phyloP scores from a whole-genome alignment of 2,113 vertebrate species.

The Anolis carolinensis region DNA sequence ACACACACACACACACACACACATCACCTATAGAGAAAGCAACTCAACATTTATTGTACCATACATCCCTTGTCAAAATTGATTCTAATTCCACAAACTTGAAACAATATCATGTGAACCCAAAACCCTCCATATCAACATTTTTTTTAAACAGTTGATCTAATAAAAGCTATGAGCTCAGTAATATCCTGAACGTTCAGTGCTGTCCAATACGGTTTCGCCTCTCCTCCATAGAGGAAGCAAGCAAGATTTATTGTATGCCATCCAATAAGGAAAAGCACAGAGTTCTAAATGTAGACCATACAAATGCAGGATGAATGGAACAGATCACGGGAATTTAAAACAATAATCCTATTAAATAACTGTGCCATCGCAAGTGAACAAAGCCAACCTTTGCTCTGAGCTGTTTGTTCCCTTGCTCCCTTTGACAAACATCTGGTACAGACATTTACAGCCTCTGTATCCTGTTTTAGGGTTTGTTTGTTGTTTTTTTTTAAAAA shows the following conservation, averaged over 20 bases:
- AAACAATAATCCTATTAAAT: background rate
- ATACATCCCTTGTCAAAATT: too few relatives aligned
- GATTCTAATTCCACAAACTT: background rate
- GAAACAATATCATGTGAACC: background rate
- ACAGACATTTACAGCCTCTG: background rate
- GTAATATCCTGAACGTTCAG: background rate
- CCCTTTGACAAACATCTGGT: background rate
- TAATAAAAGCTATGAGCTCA: background rate
- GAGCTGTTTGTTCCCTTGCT: background rate
- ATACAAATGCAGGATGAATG: background rate
- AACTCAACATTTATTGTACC: too few relatives aligned
- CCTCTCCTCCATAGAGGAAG: background rate
- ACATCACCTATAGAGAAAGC: too few relatives aligned
- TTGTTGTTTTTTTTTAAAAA: too few relatives aligned
- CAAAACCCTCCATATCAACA: background rate
- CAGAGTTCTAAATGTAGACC: constrained; percentile 5
- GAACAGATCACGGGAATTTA: background rate
- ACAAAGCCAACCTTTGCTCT: background rate
- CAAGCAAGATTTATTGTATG: background rate
- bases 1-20: too few relatives aligned
- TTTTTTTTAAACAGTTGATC: background rate
- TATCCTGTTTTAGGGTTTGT: too few relatives aligned
- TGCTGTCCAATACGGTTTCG: background rate
- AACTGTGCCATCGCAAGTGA: background rate
- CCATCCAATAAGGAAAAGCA: background rate